phyloP scores from a whole-genome alignment of 1,140 invertebrate species.

The Oncopodura yosiiana region DNA sequence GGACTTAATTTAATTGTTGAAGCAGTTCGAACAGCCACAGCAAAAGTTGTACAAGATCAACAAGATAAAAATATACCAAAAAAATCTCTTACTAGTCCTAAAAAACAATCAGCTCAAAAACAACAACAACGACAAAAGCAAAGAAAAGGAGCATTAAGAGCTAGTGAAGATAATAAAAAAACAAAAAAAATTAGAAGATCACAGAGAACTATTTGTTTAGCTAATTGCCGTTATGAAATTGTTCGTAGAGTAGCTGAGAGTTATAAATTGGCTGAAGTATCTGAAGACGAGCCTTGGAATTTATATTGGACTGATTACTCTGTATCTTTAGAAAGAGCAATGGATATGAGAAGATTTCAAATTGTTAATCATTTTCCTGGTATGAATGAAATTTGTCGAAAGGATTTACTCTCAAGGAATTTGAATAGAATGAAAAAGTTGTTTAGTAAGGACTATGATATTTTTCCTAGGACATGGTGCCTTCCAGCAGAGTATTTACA shows the following conservation, averaged over 20 bases:
- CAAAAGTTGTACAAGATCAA: background rate
- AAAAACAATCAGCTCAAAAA: no score
- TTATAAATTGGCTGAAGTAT: constrained; percentile 18
- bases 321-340: constrained; percentile 68
- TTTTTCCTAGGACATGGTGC: constrained; percentile 87
- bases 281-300: constrained; percentile 59
- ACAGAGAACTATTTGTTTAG: constrained; percentile 29
- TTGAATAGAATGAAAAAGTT: constrained; percentile 74
- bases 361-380: constrained; percentile 85
- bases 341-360: constrained; percentile 78
- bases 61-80: no score
- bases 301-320: constrained; percentile 80
- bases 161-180: background rate
- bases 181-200: constrained; percentile 2
- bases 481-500: constrained; percentile 73
- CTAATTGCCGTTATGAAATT: constrained; percentile 32
- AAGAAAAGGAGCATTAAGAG: background rate
- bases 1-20: no score
- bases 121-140: no score
- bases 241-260: constrained; percentile 14
- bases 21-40: background rate
- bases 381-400: constrained; percentile 80
- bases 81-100: no score
- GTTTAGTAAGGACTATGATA: constrained; percentile 79
- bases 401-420: constrained; percentile 73